These are phyloP conservation scores for Lontra canadensis DNA, from an alignment of 2,113 vertebrate genomes.

Conservation along the genomic window DNA sequence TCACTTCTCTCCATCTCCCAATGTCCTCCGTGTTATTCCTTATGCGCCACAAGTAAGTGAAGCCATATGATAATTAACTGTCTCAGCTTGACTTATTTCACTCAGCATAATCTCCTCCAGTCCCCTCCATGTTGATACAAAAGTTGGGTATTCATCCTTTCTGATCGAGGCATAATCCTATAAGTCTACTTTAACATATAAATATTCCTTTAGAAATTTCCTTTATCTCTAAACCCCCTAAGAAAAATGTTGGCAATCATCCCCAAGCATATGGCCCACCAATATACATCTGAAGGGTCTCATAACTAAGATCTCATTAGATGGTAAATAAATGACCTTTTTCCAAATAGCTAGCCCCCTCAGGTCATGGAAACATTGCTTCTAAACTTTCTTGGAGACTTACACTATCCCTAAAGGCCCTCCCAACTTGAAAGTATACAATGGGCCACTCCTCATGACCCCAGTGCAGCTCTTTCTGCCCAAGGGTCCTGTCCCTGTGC, in stretches of 20 bases:
- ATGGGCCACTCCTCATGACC: background rate
- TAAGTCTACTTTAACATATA: background rate
- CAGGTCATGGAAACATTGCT: background rate
- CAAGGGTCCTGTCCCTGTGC: too few relatives aligned
- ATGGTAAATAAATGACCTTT: background rate
- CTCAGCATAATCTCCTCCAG: too few relatives aligned
- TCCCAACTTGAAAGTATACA: background rate
- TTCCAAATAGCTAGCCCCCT: background rate
- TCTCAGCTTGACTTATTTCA: too few relatives aligned
- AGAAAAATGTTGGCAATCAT: background rate
- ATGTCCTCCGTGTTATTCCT: too few relatives aligned
- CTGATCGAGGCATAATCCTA: background rate
- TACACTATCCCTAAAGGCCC: background rate
- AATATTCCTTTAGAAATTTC: background rate
- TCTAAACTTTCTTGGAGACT: background rate
- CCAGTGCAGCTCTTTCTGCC: background rate
- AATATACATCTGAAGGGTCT: background rate
- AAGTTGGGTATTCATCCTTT: too few relatives aligned
- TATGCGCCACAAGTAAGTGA: too few relatives aligned
- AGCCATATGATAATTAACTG: too few relatives aligned
- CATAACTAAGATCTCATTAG: background rate
- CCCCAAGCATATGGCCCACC: background rate
- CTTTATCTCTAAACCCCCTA: background rate
- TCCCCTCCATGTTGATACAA: too few relatives aligned
- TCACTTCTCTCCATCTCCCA: too few relatives aligned